These are phyloP conservation scores for Macropus fuliginosus DNA, from an alignment of 2,797 vertebrate genomes.

Conservation along the genomic window DNA sequence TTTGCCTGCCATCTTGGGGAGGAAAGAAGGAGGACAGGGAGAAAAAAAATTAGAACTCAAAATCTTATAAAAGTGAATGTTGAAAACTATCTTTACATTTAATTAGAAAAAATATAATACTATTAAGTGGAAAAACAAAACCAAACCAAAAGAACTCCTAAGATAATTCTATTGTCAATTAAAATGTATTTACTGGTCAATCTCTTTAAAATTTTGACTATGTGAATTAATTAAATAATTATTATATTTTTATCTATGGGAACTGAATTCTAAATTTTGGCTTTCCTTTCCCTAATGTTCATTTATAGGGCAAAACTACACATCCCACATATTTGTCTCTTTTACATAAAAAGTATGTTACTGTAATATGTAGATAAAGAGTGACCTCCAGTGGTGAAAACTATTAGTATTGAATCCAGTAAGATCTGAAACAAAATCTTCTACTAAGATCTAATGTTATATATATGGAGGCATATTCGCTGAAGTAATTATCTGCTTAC, in stretches of 20 bases:
- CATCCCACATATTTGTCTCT: not conserved
- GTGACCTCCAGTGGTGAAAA: slow-evolving; percentile 57
- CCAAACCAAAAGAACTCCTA: not conserved
- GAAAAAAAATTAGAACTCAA: too few species aligned
- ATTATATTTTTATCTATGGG: slow-evolving; percentile 49
- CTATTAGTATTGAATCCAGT: slow-evolving; percentile 10
- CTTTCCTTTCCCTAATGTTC: slow-evolving; percentile 28
- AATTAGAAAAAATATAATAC: too few species aligned
- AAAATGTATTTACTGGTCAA: not conserved
- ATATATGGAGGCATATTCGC: not conserved
- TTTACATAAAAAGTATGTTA: not conserved
- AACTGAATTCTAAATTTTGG: slow-evolving; percentile 59
- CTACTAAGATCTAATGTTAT: not conserved
- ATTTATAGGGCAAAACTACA: slow-evolving; percentile 43
- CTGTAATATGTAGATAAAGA: slow-evolving; percentile 49
- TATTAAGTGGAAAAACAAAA: too few species aligned
- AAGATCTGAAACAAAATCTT: slow-evolving; percentile 7
- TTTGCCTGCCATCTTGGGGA: too few species aligned
- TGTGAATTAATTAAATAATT: slow-evolving; percentile 35
- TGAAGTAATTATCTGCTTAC: not conserved
- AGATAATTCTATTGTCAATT: not conserved
- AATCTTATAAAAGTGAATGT: too few species aligned
- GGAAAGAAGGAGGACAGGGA: too few species aligned
- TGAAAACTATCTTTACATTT: too few species aligned
- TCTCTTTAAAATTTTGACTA: slow-evolving; percentile 35